These are phyloP conservation scores for Scatophagus argus DNA, from an alignment of 2,113 vertebrate species.

Conservation along the genomic window DNA sequence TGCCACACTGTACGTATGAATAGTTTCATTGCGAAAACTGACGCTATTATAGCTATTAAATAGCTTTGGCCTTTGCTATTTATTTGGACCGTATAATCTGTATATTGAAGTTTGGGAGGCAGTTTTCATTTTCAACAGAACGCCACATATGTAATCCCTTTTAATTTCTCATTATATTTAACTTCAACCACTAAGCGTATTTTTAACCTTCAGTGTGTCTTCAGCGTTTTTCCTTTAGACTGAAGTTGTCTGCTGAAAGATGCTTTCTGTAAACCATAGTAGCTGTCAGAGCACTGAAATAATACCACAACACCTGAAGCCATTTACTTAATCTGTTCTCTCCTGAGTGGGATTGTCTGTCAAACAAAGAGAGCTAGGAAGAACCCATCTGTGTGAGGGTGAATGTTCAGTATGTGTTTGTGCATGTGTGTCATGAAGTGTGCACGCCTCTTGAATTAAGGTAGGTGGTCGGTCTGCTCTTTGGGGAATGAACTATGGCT, in stretches of 20 bases:
- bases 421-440: conserved; percentile 48
- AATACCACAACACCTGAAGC: conserved; percentile 81
- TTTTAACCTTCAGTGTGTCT: conserved; percentile 15
- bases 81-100: not conserved
- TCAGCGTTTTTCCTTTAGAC: not conserved
- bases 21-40: conserved; percentile 1
- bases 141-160: not conserved
- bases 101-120: conserved; percentile 9
- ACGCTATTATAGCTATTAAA: conserved; percentile 4
- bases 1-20: not conserved
- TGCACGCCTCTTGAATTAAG: conserved; percentile 46
- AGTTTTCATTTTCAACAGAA: not conserved
- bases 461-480: conserved; percentile 56
- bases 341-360: conserved; percentile 88
- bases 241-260: conserved; percentile 30
- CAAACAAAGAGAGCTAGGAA: conserved; percentile 83
- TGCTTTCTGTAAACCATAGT: conserved; percentile 44
- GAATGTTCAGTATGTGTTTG: conserved; percentile 57
- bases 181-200: conserved; percentile 3
- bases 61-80: conserved; percentile 12
- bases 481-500: conserved; percentile 16
- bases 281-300: conserved; percentile 58
- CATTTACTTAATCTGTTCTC: conserved; percentile 92
- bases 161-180: not conserved
- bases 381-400: conserved; percentile 38